A percentile compares a stretch with the other conserved stretches of the same genome.
Evolutionary conservation across 2,113 vertebrate genomes (phyloP).

Genomic region (Manacus vitellinus): DNA sequence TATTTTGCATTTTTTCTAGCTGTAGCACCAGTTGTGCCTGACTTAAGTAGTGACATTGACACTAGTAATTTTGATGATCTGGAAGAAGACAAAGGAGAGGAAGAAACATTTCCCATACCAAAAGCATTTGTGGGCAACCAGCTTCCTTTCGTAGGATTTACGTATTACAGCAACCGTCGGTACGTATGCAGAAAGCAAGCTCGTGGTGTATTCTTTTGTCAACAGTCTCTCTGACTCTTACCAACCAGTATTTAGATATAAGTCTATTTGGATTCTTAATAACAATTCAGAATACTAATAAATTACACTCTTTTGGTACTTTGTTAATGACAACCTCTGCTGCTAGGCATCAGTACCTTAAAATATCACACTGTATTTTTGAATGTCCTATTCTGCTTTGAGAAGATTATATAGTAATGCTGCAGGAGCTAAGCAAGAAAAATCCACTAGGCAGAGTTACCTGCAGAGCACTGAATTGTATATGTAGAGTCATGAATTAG

Average conservation of each 20-base stretch:
- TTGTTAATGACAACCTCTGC: not conserved
- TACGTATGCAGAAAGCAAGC: slow-evolving; percentile 71
- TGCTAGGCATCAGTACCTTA: not conserved
- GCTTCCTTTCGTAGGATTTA: slow-evolving; percentile 97
- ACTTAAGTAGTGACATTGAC: slow-evolving; percentile 97
- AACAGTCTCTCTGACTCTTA: not conserved
- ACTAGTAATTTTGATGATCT: slow-evolving; percentile 99
- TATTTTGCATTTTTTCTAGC: slow-evolving; percentile 72
- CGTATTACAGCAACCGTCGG: slow-evolving; percentile 94
- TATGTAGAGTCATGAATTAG: not conserved
- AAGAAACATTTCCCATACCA: slow-evolving; percentile 97
- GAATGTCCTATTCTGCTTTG: not conserved
- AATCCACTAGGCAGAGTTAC: not conserved
- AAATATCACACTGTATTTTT: not conserved
- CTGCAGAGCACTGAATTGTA: not conserved
- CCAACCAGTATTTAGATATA: not conserved
- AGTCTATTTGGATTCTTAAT: not conserved
- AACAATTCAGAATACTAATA: not conserved
- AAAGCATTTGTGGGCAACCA: slow-evolving; percentile 99
- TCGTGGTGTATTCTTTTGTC: not conserved
- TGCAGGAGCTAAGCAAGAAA: not conserved
- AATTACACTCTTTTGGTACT: not conserved
- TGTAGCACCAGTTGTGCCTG: slow-evolving; percentile 96
- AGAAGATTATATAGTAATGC: not conserved
- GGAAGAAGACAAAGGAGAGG: slow-evolving; percentile 96